A percentile compares a stretch with the other conserved stretches of the same genome.
Evolutionary conservation across 2,797 vertebrate species (phyloP).

Genomic region (Gymnocypris eckloni): DNA sequence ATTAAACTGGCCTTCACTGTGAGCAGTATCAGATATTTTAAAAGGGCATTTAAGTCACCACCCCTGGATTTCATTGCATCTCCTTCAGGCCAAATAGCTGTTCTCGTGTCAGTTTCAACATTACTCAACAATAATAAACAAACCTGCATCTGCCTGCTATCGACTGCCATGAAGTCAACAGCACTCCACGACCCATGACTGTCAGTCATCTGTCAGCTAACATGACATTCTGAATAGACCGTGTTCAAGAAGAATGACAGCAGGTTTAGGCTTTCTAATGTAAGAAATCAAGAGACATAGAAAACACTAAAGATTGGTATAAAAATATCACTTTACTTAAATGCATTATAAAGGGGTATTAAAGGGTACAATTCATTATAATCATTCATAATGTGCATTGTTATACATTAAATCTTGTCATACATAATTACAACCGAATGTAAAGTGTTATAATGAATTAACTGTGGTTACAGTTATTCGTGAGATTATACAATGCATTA

Average conservation of each 20-base stretch:
- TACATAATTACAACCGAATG: background rate
- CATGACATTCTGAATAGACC: constrained; percentile 13
- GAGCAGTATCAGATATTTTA: background rate
- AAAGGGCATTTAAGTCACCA: constrained; percentile 7
- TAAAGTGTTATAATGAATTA: background rate
- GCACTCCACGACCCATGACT: constrained; percentile 1
- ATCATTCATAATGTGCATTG: background rate
- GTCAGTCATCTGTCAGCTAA: constrained; percentile 30
- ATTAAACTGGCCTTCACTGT: constrained; percentile 6
- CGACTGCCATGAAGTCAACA: constrained; percentile 8
- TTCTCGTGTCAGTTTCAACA: background rate
- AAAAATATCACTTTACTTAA: background rate
- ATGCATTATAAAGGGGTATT: background rate
- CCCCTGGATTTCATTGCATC: background rate
- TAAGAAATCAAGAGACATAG: background rate
- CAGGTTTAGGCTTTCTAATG: background rate
- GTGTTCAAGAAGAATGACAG: background rate
- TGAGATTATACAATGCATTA: background rate
- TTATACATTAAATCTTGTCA: background rate
- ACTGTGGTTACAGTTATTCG: background rate
- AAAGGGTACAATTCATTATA: background rate
- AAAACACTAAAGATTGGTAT: background rate
- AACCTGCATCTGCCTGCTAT: constrained; percentile 11
- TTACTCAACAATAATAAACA: constrained; percentile 9
- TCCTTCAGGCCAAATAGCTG: background rate